Evolutionary conservation across 2,797 vertebrate species (phyloP).

Genomic region (Melanogrammus aeglefinus): DNA sequence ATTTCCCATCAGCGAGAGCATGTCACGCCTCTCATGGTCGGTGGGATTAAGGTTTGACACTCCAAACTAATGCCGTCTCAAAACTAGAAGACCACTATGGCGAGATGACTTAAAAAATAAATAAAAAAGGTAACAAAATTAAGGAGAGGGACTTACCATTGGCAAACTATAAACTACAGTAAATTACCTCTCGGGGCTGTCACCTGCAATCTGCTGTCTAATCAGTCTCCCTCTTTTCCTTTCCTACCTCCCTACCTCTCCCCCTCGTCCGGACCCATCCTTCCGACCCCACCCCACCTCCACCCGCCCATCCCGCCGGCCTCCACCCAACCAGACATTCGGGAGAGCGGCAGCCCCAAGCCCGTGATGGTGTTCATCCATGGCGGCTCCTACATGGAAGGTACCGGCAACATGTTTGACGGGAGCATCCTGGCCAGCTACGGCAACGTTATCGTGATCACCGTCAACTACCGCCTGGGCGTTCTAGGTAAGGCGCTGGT

Average conservation of each 20-base stretch:
- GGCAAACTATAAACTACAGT: constrained; percentile 30
- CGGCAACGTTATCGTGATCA: constrained; percentile 99
- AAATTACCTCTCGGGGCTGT: constrained; percentile 56
- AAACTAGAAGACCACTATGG: constrained; percentile 50
- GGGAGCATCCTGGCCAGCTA: constrained; percentile 99
- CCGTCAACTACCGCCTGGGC: constrained; percentile 97
- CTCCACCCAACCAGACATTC: constrained; percentile 85
- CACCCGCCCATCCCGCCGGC: constrained; percentile 42
- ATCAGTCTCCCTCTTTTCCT: constrained; percentile 64
- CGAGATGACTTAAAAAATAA: constrained; percentile 37
- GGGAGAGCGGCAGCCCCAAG: constrained; percentile 98
- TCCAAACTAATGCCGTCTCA: constrained; percentile 49
- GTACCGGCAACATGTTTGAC: constrained; percentile 98
- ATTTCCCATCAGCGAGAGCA: constrained; percentile 46
- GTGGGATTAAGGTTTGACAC: constrained; percentile 60
- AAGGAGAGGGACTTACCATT: constrained; percentile 38
- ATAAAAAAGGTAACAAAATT: constrained; percentile 27
- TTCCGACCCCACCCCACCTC: constrained; percentile 37
- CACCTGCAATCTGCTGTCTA: constrained; percentile 64
- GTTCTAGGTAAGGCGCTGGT: constrained; percentile 88
- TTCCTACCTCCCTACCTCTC: constrained; percentile 45
- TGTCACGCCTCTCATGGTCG: constrained; percentile 48
- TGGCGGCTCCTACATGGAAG: constrained; percentile 99
- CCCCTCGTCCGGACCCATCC: constrained; percentile 54
- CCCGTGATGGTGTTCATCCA: constrained; percentile 99